These are phyloP conservation scores for Pimpla rufipes DNA, from an alignment of 2,888 invertebrate genomes.

Conservation along the genomic window DNA sequence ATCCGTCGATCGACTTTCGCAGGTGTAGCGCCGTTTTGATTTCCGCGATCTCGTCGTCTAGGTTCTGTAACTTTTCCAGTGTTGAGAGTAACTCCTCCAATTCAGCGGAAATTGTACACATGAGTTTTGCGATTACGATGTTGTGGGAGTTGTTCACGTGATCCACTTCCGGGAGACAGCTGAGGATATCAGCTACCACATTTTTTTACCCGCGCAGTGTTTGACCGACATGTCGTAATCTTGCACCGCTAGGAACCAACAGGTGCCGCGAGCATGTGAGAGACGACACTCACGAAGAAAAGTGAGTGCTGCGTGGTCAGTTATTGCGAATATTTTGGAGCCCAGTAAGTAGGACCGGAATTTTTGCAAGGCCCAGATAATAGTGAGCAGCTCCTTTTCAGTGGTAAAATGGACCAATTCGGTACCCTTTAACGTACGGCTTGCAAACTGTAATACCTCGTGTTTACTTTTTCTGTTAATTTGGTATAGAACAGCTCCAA, in stretches of 20 bases:
- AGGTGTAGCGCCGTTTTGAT: not conserved
- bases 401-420: conserved; percentile 53
- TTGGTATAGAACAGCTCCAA: conserved; percentile 68
- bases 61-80: not conserved
- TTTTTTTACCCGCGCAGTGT: not conserved
- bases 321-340: conserved; percentile 53
- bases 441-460: conserved; percentile 56
- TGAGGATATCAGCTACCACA: not conserved
- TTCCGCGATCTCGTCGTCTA: not conserved
- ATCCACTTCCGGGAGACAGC: not conserved
- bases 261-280: conserved; percentile 54
- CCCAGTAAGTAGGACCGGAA: too few species aligned
- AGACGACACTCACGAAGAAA: conserved; percentile 65
- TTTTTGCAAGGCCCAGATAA: conserved; percentile 42
- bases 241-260: conserved; percentile 53
- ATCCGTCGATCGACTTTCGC: not conserved
- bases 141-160: too few species aligned
- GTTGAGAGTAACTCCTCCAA: not conserved
- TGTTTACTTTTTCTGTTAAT: conserved; percentile 32
- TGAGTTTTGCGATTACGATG: not conserved
- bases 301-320: conserved; percentile 63
- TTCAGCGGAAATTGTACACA: not conserved
- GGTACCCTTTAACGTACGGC: conserved; percentile 55
- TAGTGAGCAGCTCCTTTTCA: conserved; percentile 64
- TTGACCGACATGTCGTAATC: not conserved